A percentile compares a stretch with the other conserved stretches of the same genome.
Conservation (phyloP, 2,888 invertebrate species). For the Zaprionus obscuricornis region DNA sequence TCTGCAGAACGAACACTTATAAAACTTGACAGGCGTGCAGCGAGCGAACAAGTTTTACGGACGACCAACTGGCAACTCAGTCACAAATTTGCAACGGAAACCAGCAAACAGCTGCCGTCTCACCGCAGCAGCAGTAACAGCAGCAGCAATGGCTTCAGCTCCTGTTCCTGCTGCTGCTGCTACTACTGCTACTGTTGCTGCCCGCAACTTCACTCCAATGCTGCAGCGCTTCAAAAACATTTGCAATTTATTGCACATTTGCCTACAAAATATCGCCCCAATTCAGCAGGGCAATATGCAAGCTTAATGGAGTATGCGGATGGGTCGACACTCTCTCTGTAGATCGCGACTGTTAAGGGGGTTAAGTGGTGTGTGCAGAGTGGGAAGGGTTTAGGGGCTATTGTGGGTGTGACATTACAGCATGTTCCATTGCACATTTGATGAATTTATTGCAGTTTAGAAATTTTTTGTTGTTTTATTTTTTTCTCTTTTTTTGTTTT, state of each 20-base stretch:
- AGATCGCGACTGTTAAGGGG: not conserved
- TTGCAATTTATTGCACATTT: conserved; percentile 79
- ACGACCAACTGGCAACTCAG: conserved; percentile 46
- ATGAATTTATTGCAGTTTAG: conserved; percentile 83
- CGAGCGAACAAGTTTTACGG: conserved; percentile 74
- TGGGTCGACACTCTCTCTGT: conserved; percentile 16
- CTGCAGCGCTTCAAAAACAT: conserved; percentile 62
- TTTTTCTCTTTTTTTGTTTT: conserved; percentile 25
- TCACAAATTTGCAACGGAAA: conserved; percentile 53
- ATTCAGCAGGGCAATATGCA: conserved; percentile 52
- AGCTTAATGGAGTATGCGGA: conserved; percentile 68
- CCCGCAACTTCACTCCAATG: not conserved
- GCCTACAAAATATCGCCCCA: conserved; percentile 78
- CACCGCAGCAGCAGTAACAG: conserved; percentile 9
- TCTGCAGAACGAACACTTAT: conserved; percentile 74
- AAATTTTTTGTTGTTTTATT: conserved; percentile 64
- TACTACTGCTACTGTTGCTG: too few species aligned
- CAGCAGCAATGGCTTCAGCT: not conserved
- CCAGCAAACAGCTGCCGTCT: conserved; percentile 36
- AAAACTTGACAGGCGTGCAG: conserved; percentile 76
- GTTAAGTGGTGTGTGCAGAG: conserved; percentile 7
- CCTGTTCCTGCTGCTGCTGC: not conserved
- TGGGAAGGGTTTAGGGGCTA: not conserved
- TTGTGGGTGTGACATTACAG: conserved; percentile 80
- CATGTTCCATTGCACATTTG: conserved; percentile 82